phyloP scores from a whole-genome alignment of 2,113 vertebrate species.

The Erythrocebus patas region DNA sequence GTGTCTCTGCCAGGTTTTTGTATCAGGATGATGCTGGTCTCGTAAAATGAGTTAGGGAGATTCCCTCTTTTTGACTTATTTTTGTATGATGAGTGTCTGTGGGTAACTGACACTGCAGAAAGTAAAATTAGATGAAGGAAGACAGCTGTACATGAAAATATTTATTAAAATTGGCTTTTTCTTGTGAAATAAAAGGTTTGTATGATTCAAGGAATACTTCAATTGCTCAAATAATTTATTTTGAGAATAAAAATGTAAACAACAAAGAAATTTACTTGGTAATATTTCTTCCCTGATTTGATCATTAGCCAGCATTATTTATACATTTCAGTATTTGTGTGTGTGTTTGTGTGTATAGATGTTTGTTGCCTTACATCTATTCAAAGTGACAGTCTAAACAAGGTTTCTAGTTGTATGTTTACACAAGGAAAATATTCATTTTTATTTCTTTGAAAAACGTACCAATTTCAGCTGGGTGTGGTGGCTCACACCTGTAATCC shows the following conservation, averaged over 20 bases:
- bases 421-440: background rate
- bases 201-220: background rate
- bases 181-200: background rate
- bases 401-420: background rate
- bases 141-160: background rate
- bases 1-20: no score
- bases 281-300: slow-evolving; percentile 21
- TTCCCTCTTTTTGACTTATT: background rate
- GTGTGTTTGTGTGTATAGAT: background rate
- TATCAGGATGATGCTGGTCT: no score
- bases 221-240: background rate
- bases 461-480: no score
- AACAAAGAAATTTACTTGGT: background rate
- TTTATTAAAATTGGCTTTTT: background rate
- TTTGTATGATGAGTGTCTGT: background rate
- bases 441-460: slow-evolving; percentile 12
- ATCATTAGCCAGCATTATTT: background rate
- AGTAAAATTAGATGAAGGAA: background rate
- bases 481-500: no score
- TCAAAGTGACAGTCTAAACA: background rate
- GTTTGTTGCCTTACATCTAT: background rate
- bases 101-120: background rate
- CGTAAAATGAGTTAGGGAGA: background rate
- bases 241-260: slow-evolving; percentile 10
- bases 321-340: background rate